Conservation (phyloP, 1,140 invertebrate species). For the Drosophila melanica region DNA sequence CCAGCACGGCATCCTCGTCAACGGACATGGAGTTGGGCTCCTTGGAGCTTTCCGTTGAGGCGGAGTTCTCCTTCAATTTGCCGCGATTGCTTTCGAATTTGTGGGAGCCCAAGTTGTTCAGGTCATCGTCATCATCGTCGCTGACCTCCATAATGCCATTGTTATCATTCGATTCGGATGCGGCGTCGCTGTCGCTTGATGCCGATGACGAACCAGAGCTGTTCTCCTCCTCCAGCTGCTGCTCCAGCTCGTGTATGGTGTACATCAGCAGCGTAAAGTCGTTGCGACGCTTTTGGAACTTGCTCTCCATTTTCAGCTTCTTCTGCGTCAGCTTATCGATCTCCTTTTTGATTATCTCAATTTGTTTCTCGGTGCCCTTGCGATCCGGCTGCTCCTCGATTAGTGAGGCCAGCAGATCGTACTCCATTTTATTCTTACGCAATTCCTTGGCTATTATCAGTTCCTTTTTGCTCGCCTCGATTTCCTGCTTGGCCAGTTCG, state of each 20-base stretch:
- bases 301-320: slow-evolving; percentile 89
- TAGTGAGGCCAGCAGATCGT: slow-evolving; percentile 95
- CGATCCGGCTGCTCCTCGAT: slow-evolving; percentile 96
- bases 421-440: slow-evolving; percentile 95
- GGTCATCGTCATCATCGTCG: slow-evolving; percentile 72
- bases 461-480: slow-evolving; percentile 90
- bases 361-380: slow-evolving; percentile 91
- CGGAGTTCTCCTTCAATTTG: slow-evolving; percentile 39
- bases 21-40: slow-evolving; percentile 70
- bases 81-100: slow-evolving; percentile 56
- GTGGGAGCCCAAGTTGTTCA: slow-evolving; percentile 45
- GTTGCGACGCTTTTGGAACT: slow-evolving; percentile 92
- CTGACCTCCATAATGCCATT: slow-evolving; percentile 76
- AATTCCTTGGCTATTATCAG: slow-evolving; percentile 92
- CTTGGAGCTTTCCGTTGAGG: slow-evolving; percentile 69
- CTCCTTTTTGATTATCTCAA: slow-evolving; percentile 90
- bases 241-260: slow-evolving; percentile 91
- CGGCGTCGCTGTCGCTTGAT: slow-evolving; percentile 42
- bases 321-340: slow-evolving; percentile 88
- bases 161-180: slow-evolving; percentile 55
- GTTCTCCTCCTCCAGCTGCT: slow-evolving; percentile 89
- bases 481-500: slow-evolving; percentile 89
- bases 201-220: slow-evolving; percentile 53
- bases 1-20: slow-evolving; percentile 76
- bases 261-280: slow-evolving; percentile 95